Evolutionary conservation across 2,797 vertebrate species (phyloP), one percentile per base, ranked within the genome.

Genomic region (Poecilia wingei): DNA sequence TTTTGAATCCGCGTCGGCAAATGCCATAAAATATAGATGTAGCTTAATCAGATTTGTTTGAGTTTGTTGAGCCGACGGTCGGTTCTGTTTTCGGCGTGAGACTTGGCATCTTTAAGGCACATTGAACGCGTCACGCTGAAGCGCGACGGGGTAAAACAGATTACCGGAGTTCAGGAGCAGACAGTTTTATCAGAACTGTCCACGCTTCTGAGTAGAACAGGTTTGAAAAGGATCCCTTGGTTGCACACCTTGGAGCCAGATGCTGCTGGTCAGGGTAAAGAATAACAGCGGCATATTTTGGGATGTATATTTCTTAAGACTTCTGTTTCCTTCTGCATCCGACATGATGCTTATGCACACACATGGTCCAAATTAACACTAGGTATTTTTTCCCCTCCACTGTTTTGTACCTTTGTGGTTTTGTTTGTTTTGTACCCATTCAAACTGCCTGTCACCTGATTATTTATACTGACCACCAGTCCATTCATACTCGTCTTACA

Each of bases 51-150:
- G 59, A 82, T 80, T 81, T 3, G 28, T 79, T 79, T 79, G 83
- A 59, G 79, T 93, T 87, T 80, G 85, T 86, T 31, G 87, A 88
- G 89, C 84, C 86, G 86, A 81, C 75, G 79, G 79, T 82, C 85
- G 84, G 79, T 85, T 77, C 79, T 69, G 75, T 76, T 85, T 86
- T 79, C 79, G 74, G 76, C 79, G 12, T 57, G 9, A n/a, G 25
- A n/a, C 25, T 57, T 57, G 4, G 25, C 53, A 12, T 28, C 10
- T 57, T 28, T 13, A 57, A 28, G 10, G 64, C 28, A 28, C 57
- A 4, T 33, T 49, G 7, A 66, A 71, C n/a, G 13, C 2, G 13
- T 46, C 14, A 13, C 16, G 6, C 13, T 70, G 68, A 70, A 31
- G 41, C 7, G 2, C 13, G n/a, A 2, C 5, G 16, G 25, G 41